phyloP scores from a whole-genome alignment of 2,888 invertebrate species.

The Portevinia maculata region DNA sequence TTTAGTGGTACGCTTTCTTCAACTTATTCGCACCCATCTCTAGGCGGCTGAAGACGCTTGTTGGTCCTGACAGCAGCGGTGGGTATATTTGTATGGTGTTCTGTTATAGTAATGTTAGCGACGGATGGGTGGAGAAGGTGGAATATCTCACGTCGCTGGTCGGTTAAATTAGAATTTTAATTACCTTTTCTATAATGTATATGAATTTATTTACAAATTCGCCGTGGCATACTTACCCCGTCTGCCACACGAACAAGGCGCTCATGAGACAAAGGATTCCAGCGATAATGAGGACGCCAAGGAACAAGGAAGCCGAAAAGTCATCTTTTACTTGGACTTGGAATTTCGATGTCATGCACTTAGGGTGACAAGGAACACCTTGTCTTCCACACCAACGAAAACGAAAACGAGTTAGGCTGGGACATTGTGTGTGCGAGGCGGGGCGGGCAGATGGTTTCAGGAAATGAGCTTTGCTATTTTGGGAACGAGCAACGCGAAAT shows the following conservation, averaged over 20 bases:
- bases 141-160: slow-evolving; percentile 57
- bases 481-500: slow-evolving; percentile 64
- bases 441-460: slow-evolving; percentile 19
- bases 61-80: background rate
- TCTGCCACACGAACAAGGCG: slow-evolving; percentile 7
- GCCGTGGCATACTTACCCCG: slow-evolving; percentile 30
- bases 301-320: slow-evolving; percentile 58
- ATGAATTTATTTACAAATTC: slow-evolving; percentile 62
- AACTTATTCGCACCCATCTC: slow-evolving; percentile 61
- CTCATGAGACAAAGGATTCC: slow-evolving; percentile 39
- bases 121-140: background rate
- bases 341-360: slow-evolving; percentile 69
- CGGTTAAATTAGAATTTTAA: slow-evolving; percentile 76
- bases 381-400: slow-evolving; percentile 61
- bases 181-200: slow-evolving; percentile 77
- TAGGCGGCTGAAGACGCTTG: slow-evolving; percentile 35
- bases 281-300: slow-evolving; percentile 2
- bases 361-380: slow-evolving; percentile 69
- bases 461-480: slow-evolving; percentile 71
- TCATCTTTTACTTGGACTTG: slow-evolving; percentile 63
- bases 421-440: slow-evolving; percentile 35
- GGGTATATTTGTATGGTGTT: background rate
- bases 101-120: slow-evolving; percentile 14
- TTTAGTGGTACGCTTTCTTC: slow-evolving; percentile 69
- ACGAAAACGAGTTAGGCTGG: slow-evolving; percentile 32